Percentiles rank a stretch among this genome's conserved stretches.
These are phyloP conservation scores for Rousettus leschenaultii DNA, from an alignment of 2,113 vertebrate species.

Conservation along the genomic window DNA sequence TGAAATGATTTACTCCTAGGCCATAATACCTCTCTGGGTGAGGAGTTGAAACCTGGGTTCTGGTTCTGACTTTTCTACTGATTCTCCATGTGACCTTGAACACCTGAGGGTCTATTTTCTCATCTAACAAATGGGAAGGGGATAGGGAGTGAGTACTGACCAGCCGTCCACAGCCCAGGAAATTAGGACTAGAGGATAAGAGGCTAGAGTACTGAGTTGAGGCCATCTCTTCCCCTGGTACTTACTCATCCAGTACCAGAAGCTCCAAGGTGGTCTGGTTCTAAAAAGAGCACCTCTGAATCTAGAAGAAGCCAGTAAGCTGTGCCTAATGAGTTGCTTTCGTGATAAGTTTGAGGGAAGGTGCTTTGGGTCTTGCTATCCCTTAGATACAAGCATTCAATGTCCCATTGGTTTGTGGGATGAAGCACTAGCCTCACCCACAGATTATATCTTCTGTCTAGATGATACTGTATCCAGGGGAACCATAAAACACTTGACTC, in stretches of 20 bases:
- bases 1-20: background rate
- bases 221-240: background rate
- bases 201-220: background rate
- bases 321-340: background rate
- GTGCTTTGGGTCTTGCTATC: background rate
- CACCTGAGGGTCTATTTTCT: background rate
- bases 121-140: background rate
- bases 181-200: background rate
- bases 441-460: background rate
- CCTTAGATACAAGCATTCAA: background rate
- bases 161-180: background rate
- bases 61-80: background rate
- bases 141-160: background rate
- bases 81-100: background rate
- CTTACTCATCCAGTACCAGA: background rate
- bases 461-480: background rate
- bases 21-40: background rate
- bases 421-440: background rate
- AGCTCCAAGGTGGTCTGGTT: background rate
- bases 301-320: background rate
- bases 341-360: background rate
- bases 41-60: background rate
- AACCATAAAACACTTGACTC: background rate
- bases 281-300: background rate
- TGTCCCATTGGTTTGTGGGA: background rate